phyloP scores from a whole-genome alignment of 2,888 invertebrate genomes.

The Dynastes grantii region DNA sequence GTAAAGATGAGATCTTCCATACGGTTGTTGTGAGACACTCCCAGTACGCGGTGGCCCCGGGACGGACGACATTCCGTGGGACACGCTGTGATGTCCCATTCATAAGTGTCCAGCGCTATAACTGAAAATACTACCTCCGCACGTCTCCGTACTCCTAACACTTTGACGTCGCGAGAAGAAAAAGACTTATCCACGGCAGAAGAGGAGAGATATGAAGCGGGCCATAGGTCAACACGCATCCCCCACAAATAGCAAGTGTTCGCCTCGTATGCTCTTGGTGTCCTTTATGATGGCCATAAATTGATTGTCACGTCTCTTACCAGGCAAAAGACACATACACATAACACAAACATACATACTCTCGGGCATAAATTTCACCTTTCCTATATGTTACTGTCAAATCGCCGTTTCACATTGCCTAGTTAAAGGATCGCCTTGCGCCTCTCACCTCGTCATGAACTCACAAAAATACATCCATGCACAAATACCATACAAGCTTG shows the following conservation, averaged over 20 bases:
- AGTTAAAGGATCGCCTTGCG: constrained; percentile 36
- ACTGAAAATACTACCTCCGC: constrained; percentile 57
- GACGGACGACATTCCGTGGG: constrained; percentile 63
- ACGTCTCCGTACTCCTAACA: constrained; percentile 30
- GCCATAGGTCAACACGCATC: constrained; percentile 57
- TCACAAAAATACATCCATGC: constrained; percentile 25
- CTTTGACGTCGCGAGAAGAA: constrained; percentile 35
- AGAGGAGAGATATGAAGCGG: constrained; percentile 57
- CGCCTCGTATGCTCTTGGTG: constrained; percentile 38
- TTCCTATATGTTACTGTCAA: constrained; percentile 49
- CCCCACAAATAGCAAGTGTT: constrained; percentile 54
- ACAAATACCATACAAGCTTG: constrained; percentile 2
- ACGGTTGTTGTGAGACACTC: constrained; percentile 53
- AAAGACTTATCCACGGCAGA: constrained; percentile 25
- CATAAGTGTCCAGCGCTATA: constrained; percentile 64
- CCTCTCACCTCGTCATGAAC: constrained; percentile 31
- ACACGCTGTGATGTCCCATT: constrained; percentile 68
- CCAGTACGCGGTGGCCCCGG: constrained; percentile 61
- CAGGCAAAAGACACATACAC: constrained; percentile 43
- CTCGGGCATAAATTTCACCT: constrained; percentile 46
- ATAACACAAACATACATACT: constrained; percentile 36
- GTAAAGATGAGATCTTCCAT: constrained; percentile 67
- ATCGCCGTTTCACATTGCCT: constrained; percentile 40
- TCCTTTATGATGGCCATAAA: constrained; percentile 54
- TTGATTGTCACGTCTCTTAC: constrained; percentile 53